Percentiles rank a stretch among this genome's conserved stretches.
These are phyloP conservation scores for Stenodera caucasica DNA, from an alignment of 2,888 invertebrate genomes.

Conservation along the genomic window DNA sequence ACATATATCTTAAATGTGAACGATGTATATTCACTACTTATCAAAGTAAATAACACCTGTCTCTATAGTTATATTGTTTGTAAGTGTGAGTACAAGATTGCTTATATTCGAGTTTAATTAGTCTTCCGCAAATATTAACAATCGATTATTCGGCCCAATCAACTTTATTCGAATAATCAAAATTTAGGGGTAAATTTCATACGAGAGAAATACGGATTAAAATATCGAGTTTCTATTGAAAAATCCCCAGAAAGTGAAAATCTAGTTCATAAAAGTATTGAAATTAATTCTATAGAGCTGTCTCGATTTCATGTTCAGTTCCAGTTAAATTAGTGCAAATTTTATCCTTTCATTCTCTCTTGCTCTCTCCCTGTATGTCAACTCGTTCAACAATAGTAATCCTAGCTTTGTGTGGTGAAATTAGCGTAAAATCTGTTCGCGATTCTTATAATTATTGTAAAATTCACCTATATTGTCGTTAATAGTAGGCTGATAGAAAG, in stretches of 20 bases:
- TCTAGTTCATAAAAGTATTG: background rate
- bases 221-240: too few species aligned
- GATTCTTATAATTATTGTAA: background rate
- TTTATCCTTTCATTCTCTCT: background rate
- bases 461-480: background rate
- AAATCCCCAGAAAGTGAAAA: slow-evolving; percentile 5
- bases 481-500: background rate
- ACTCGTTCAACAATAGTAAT: slow-evolving; percentile 1
- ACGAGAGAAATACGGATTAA: too few species aligned
- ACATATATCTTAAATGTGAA: slow-evolving; percentile 13
- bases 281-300: background rate
- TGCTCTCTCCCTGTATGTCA: background rate
- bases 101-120: slow-evolving; percentile 2
- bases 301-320: background rate
- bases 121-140: background rate
- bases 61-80: background rate
- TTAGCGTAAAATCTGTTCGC: slow-evolving; percentile 4
- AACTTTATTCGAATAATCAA: too few species aligned
- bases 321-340: background rate
- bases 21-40: slow-evolving; percentile 2
- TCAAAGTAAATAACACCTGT: slow-evolving; percentile 5
- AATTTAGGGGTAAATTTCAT: too few species aligned
- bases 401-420: background rate
- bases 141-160: too few species aligned
- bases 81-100: background rate